Conservation (phyloP, 2,888 invertebrate genomes). For the Nesidiocoris tenuis region DNA sequence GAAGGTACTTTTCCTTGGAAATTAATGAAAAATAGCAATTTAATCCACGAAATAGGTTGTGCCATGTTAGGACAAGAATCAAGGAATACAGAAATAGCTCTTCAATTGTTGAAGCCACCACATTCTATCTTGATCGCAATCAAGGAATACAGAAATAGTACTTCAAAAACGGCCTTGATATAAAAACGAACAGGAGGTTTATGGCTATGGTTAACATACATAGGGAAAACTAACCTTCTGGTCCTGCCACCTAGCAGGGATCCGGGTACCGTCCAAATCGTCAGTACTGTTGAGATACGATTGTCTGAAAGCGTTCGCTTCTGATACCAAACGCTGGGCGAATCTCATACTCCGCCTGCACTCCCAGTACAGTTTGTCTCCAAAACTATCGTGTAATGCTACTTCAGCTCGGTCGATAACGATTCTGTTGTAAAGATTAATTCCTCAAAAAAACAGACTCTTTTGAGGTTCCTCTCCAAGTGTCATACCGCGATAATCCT, state of each 20-base stretch:
- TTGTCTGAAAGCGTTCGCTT: slow-evolving; percentile 69
- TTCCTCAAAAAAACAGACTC: background rate
- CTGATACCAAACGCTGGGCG: slow-evolving; percentile 63
- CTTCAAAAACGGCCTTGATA: no score
- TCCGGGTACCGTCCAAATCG: slow-evolving; percentile 60
- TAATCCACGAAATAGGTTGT: no score
- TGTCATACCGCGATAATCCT: no score
- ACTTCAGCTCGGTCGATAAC: slow-evolving; percentile 82
- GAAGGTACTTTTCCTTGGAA: no score
- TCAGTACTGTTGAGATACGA: slow-evolving; percentile 65
- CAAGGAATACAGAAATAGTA: no score
- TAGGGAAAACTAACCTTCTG: no score
- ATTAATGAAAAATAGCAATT: no score
- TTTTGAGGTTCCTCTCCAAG: no score
- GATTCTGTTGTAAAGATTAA: slow-evolving; percentile 54
- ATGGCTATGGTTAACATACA: slow-evolving; percentile 1
- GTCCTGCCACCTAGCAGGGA: slow-evolving; percentile 64
- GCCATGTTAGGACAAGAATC: no score
- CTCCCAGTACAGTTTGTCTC: slow-evolving; percentile 78
- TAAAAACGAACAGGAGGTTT: background rate
- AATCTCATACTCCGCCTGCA: slow-evolving; percentile 91
- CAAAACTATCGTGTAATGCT: slow-evolving; percentile 83
- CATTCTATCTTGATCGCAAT: no score
- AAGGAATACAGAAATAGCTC: no score
- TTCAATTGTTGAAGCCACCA: no score